phyloP scores from a whole-genome alignment of 2,888 invertebrate genomes.

The Tribolium freemani region DNA sequence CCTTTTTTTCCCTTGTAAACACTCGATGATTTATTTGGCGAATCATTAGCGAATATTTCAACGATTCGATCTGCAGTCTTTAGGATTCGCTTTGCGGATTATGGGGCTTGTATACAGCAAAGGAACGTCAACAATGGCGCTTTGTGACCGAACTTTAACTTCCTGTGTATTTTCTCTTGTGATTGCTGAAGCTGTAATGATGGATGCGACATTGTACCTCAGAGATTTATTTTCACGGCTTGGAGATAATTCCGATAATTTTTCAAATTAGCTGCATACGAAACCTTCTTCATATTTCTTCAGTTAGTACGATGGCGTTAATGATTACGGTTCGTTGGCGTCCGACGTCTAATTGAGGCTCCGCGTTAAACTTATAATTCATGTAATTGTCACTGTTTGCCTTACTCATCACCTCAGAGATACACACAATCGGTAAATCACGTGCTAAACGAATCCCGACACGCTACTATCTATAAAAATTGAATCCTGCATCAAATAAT shows the following conservation, averaged over 20 bases:
- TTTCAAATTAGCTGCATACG: conserved; percentile 52
- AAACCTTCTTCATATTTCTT: conserved; percentile 45
- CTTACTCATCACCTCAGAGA: conserved; percentile 51
- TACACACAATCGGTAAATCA: conserved; percentile 54
- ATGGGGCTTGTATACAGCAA: conserved; percentile 8
- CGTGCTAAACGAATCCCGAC: conserved; percentile 51
- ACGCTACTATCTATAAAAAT: neutral
- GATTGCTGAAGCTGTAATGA: conserved; percentile 4
- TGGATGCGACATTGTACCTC: conserved; percentile 25
- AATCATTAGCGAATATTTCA: conserved; percentile 39
- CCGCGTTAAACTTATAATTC: conserved; percentile 58
- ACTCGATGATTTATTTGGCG: conserved; percentile 31
- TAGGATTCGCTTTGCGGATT: conserved; percentile 34
- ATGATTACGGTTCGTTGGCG: conserved; percentile 61
- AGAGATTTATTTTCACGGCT: conserved; percentile 41
- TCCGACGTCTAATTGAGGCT: conserved; percentile 60
- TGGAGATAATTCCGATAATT: conserved; percentile 53
- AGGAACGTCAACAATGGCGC: conserved; percentile 23
- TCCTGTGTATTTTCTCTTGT: conserved; percentile 19
- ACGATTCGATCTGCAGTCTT: conserved; percentile 33
- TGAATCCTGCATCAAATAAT: too few species aligned
- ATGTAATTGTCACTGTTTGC: conserved; percentile 59
- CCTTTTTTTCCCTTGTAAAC: conserved; percentile 20
- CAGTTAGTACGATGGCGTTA: conserved; percentile 60
- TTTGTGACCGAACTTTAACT: conserved; percentile 22